Base-by-base conservation (phyloP, 1,140 invertebrate species). In the Trialeurodes vaporariorum region DNA sequence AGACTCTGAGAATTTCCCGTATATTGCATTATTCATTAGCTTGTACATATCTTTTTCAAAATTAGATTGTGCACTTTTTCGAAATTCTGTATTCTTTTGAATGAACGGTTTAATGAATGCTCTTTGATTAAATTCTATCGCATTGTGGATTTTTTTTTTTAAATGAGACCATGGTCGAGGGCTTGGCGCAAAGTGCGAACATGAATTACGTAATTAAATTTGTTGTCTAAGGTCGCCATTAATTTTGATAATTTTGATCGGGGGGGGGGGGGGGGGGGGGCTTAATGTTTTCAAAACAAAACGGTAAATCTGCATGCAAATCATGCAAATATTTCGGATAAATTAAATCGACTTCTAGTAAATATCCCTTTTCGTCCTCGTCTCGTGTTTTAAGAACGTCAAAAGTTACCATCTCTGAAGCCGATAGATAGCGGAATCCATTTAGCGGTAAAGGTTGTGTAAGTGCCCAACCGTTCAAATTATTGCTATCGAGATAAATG, bases 401-500 rank as follows among this genome's bases (percentile, higher is more conserved):
- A 72, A 79, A 75, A 72, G 76, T 17, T 65, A 67, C 61, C 2
- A 74, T 72, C 60, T 74, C 72, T 70, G 71, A 49, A 27, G 69
- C 17, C 59, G 72, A 67, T 22, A 78, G 64, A 79, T 79, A 84
- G 71, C 79, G 63, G 76, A 83, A 84, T 34, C 74, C 69, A 27
- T 67, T 69, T 24, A 70, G 71, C 23, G 81, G 80, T 59, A 83
- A 72, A 68, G 68, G 71, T 69, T 79, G 71, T 24, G 72, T 77
- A 79, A 83, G 81, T 13, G 77, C 76, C 66, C 71, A 77, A 13
- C 82, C 82, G 77, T 85, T 84, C 61, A 83, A 72, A 75, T 83
- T 83, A 71, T 82, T 83, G 12, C 75, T 77, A 79, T 83, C 82
- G 22, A 78, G 76, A 74, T 83, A 82, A 25, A 75, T 71, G 23